Base-by-base conservation (phyloP, 2,888 invertebrate species). In the Caenorhabditis afra region DNA sequence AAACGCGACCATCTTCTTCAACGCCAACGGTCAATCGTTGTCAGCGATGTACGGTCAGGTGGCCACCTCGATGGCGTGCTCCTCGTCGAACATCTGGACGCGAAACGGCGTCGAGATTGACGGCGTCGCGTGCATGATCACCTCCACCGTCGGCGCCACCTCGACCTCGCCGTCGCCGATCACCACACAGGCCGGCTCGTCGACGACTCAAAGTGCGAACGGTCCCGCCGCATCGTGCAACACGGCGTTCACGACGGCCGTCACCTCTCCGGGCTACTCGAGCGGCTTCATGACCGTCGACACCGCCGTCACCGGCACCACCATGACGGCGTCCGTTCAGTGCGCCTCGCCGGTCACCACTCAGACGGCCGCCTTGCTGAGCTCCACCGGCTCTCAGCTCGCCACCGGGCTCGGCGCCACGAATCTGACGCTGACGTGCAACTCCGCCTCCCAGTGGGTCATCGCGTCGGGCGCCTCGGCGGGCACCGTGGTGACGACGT, bases 371-470 rank as follows among this genome's bases (percentile, higher is more conserved):
- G 70, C 55, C 23, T 37, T 79, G 23, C 47, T 75, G 2, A 75
- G 70, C 37, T 71, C 76, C n/a, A 58, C 22, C 23, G 50, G 29
- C 44, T 71, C 45, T n/a, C 61, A 62, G 39, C 44, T 85, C 10
- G 50, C 75, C 0, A 61, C 58, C 0, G 81, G 65, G 18, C 37
- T 47, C 8, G 85, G 81, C 35, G 47, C 64, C 1, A 68, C 77
- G n/a, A 81, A 78, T 22, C 44, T 71, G 59, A 85, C 77, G 8
- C 57, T 83, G 11, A 81, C 83, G 0, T 85, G 85, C 37, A 82
- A 79, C 16, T 68, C 79, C 0, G 64, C 53, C 44, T 65, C 81
- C 11, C 73, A 78, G 53, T 85, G 85, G 85, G 75, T 75, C 8
- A 82, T 81, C 10, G 29, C 76, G 39, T 58, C 45, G 35, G 68